phyloP scores from a whole-genome alignment of 2,797 vertebrate genomes.

The Gouania willdenowi region DNA sequence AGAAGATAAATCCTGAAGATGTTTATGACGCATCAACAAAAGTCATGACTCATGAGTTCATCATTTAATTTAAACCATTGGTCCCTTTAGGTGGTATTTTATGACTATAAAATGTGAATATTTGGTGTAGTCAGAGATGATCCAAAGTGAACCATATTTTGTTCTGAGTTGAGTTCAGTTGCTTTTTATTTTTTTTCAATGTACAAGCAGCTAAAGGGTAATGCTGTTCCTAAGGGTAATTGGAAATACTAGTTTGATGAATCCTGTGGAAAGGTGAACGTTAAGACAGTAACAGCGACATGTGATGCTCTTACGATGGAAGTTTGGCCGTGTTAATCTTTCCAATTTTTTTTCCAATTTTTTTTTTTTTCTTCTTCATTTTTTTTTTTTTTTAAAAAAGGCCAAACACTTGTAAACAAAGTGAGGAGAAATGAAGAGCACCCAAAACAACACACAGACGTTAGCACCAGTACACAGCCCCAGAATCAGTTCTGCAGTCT shows the following conservation, averaged over 20 bases:
- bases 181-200: slow-evolving; percentile 55
- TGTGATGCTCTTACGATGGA: slow-evolving; percentile 41
- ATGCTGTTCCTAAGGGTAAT: slow-evolving; percentile 37
- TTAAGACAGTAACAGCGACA: slow-evolving; percentile 45
- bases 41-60: too few species aligned
- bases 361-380: slow-evolving; percentile 13
- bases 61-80: too few species aligned
- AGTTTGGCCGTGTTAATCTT: slow-evolving; percentile 43
- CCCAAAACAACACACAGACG: slow-evolving; percentile 74
- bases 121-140: too few species aligned
- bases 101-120: not conserved
- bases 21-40: too few species aligned
- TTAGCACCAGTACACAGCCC: slow-evolving; percentile 73
- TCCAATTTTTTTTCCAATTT: slow-evolving; percentile 49
- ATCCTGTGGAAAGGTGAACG: slow-evolving; percentile 35
- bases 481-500: slow-evolving; percentile 46
- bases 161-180: slow-evolving; percentile 42
- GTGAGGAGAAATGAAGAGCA: slow-evolving; percentile 66
- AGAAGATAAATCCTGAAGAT: too few species aligned
- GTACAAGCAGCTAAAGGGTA: slow-evolving; percentile 32
- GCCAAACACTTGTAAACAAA: slow-evolving; percentile 75
- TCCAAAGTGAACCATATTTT: too few species aligned
- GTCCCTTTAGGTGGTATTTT: too few species aligned
- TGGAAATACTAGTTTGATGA: slow-evolving; percentile 33
- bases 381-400: slow-evolving; percentile 23